Percentiles rank a stretch among this genome's conserved stretches.
These are phyloP conservation scores for Apocheima hispidaria DNA, from an alignment of 2,888 invertebrate genomes.

Conservation along the genomic window DNA sequence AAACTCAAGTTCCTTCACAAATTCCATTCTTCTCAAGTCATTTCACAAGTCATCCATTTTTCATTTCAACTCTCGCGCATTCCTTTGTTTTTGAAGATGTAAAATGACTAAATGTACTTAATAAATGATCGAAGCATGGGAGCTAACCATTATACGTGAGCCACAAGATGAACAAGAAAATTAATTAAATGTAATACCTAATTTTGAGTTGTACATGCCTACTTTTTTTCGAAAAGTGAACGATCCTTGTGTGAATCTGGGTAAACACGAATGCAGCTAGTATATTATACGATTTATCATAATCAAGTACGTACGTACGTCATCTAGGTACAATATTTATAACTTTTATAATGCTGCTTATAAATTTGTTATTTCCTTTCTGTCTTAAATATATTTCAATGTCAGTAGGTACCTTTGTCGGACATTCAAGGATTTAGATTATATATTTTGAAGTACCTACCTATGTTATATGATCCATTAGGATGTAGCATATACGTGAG, in stretches of 20 bases:
- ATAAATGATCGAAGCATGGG: too few species aligned
- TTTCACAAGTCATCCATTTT: too few species aligned
- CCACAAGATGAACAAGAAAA: too few species aligned
- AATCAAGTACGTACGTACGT: neutral
- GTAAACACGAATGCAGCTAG: neutral
- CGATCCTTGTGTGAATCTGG: neutral
- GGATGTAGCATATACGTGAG: conserved; percentile 34
- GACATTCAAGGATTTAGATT: conserved; percentile 16
- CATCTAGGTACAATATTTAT: conserved; percentile 4
- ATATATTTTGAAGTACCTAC: conserved; percentile 2
- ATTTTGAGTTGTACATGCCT: neutral
- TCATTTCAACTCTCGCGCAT: too few species aligned
- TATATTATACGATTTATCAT: neutral
- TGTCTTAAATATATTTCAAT: conserved; percentile 16
- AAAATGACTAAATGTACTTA: too few species aligned
- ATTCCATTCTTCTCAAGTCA: too few species aligned
- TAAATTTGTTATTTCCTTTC: conserved; percentile 16
- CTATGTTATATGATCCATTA: conserved; percentile 5
- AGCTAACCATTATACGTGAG: too few species aligned
- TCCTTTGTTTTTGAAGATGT: too few species aligned
- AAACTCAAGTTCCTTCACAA: too few species aligned
- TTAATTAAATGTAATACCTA: too few species aligned
- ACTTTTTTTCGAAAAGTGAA: too few species aligned
- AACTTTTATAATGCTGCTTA: conserved; percentile 4
- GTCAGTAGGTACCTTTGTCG: conserved; percentile 23